Evolutionary conservation across 1,140 invertebrate genomes (phyloP), one percentile per base, ranked within the genome.

Genomic region (Zaprionus capensis): DNA sequence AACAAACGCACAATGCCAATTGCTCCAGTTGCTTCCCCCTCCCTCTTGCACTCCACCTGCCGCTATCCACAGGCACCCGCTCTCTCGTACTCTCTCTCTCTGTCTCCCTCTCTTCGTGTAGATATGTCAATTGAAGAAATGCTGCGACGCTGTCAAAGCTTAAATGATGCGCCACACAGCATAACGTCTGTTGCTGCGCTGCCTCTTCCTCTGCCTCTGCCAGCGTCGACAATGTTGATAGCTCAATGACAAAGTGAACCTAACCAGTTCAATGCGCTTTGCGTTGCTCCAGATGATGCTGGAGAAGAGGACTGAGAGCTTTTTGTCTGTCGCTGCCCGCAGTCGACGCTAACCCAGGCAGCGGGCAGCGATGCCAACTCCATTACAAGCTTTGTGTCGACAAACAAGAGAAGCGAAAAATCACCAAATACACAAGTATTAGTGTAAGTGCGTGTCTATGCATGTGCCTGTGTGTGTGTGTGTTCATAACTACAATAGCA

Each of bases 251-350:
- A 73, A 76, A 77, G 65, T 64, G 69, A 85, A 87, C 78, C 49
- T 78, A 88, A 87, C 80, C 84, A 88, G 83, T 88, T 87, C 80
- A 81, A 87, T 88, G 83, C 81, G 83, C 84, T 83, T 87, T 75
- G 57, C 64, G 58, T 76, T 80, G 69, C 71, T 74, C 57, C 65
- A 58, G 56, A 9, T 56, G 53, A 26, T 56, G 53, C 38, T 20
- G 59, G 22, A 20, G 9, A 4, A 51, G 46, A 22, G 44, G 7
- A 20, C 28, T 31, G n/a, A 49, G 31, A 62, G 34, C 36, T 62
- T 62, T 62, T 59, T 56, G 22, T 31, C 57, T 22, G n/a, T 17
- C 31, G 9, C 17, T 59, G n/a, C 14, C 31, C 46, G 56, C 31
- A n/a, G 41, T 15, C 46, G 41, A 31, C 24, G 62, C 15, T 49